These are phyloP conservation scores for Gymnarchus niloticus DNA, from an alignment of 2,113 vertebrate species.

Conservation along the genomic window DNA sequence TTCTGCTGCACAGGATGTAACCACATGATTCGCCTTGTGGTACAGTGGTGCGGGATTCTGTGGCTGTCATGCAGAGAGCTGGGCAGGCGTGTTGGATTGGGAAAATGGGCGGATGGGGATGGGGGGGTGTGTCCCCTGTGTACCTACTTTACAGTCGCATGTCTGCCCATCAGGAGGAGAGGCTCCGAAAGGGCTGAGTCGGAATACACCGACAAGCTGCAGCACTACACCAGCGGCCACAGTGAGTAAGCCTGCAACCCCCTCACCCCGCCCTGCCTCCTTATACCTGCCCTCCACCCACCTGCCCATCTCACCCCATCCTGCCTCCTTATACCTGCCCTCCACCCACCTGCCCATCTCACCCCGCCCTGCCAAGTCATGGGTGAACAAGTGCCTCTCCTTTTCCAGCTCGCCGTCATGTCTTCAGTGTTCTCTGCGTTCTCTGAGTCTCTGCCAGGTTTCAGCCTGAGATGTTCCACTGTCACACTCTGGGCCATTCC, in stretches of 20 bases:
- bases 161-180: constrained; percentile 74
- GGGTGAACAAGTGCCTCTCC: neutral
- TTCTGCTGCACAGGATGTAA: neutral
- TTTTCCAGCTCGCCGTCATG: neutral
- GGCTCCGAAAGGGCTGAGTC: constrained; percentile 82
- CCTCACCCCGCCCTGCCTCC: neutral
- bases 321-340: neutral
- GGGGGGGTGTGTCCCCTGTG: neutral
- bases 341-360: neutral
- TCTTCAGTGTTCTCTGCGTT: neutral
- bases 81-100: neutral
- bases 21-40: neutral
- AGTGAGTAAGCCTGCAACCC: no score
- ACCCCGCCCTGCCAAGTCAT: neutral
- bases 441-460: neutral
- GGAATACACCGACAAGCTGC: constrained; percentile 92
- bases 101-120: no score
- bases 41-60: neutral
- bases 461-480: neutral
- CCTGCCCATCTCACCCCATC: neutral
- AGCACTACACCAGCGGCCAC: constrained; percentile 95
- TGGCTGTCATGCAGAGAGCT: neutral
- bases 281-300: neutral
- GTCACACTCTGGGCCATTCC: neutral
- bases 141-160: constrained; percentile 40